A percentile compares a stretch with the other conserved stretches of the same genome.
Conservation (phyloP, 2,888 invertebrate genomes). For the Altica lythri region DNA sequence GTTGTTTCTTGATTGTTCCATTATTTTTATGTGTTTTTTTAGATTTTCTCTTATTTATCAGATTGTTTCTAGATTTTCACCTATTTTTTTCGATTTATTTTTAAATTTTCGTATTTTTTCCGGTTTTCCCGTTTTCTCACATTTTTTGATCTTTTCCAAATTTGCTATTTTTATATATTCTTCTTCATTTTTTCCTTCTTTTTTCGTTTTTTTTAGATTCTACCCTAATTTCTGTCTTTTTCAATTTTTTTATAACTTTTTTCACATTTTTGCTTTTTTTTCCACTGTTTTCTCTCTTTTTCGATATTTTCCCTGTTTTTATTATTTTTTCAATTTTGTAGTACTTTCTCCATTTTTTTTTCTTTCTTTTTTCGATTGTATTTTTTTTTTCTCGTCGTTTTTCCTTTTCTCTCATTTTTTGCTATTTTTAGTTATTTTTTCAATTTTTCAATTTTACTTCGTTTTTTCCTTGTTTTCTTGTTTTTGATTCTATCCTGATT, state of each 20-base stretch:
- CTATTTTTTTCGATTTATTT: too few species aligned
- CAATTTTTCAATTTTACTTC: background rate
- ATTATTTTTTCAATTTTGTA: background rate
- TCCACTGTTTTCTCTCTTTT: background rate
- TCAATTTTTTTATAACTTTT: background rate
- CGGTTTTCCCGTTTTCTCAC: too few species aligned
- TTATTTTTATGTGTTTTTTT: too few species aligned
- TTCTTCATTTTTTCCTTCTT: background rate
- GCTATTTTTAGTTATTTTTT: background rate
- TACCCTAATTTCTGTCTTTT: background rate
- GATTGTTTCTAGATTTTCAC: too few species aligned
- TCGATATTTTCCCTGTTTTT: background rate
- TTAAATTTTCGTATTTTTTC: too few species aligned
- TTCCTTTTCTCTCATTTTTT: background rate
- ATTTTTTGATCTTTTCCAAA: background rate
- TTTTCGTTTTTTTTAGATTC: background rate
- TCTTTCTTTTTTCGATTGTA: background rate
- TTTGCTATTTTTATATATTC: background rate
- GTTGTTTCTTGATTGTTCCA: too few species aligned
- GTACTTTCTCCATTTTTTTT: background rate
- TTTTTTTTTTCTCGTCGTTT: background rate
- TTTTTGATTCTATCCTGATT: background rate
- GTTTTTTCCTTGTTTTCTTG: background rate
- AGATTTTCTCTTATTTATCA: too few species aligned
- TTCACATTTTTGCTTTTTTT: background rate